A percentile compares a stretch with the other conserved stretches of the same genome.
Evolutionary conservation across 2,113 vertebrate genomes (phyloP).

Genomic region (Corythaeola cristata): DNA sequence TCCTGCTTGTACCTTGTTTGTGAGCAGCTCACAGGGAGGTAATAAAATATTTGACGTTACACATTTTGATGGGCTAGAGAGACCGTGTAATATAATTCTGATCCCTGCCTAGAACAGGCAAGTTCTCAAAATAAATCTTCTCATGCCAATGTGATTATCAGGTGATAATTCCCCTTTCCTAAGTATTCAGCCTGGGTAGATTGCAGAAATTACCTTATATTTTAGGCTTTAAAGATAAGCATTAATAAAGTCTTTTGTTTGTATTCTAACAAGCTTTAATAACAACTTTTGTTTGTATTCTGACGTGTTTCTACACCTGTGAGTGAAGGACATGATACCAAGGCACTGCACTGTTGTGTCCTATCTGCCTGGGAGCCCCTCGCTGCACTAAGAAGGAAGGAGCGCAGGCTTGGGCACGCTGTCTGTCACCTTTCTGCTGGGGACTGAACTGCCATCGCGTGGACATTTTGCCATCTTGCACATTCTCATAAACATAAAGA

Average conservation of each 20-base stretch:
- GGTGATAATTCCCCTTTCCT: background rate
- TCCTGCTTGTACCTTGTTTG: background rate
- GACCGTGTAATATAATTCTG: background rate
- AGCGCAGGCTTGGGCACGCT: background rate
- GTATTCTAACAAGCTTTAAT: background rate
- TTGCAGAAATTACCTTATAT: background rate
- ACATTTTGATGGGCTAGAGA: background rate
- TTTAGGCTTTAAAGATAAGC: background rate
- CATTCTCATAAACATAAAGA: background rate
- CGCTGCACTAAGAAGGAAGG: accelerated
- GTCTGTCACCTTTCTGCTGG: background rate
- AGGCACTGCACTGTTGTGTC: background rate
- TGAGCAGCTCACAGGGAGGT: background rate
- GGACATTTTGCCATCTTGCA: background rate
- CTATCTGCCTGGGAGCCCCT: background rate
- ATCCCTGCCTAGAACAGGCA: background rate
- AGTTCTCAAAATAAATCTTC: background rate
- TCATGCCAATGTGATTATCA: background rate
- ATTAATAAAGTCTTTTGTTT: background rate
- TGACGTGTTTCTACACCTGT: background rate
- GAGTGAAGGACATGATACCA: background rate
- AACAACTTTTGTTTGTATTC: background rate
- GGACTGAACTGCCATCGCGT: background rate
- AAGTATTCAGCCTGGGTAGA: background rate
- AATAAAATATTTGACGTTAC: background rate